Conservation (phyloP, 2,888 invertebrate species). For the Ennomos fuscantarius region DNA sequence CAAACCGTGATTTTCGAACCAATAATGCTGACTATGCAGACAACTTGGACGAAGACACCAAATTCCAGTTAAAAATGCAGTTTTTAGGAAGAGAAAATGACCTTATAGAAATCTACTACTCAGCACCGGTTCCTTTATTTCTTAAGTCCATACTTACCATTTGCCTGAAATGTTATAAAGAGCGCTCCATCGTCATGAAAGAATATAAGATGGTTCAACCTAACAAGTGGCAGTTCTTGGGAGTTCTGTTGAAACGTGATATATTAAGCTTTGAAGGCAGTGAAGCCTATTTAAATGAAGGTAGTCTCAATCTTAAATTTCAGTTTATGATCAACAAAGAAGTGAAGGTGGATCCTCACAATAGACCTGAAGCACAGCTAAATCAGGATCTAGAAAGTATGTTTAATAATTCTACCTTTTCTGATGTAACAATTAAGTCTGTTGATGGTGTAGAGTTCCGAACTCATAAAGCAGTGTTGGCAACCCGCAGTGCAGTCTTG, state of each 20-base stretch:
- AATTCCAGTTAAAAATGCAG: slow-evolving; percentile 75
- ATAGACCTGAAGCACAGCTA: slow-evolving; percentile 66
- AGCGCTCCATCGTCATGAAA: slow-evolving; percentile 72
- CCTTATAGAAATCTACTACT: slow-evolving; percentile 73
- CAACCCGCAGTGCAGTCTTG: slow-evolving; percentile 73
- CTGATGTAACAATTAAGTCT: slow-evolving; percentile 75
- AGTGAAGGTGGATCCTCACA: slow-evolving; percentile 64
- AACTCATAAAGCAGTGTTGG: slow-evolving; percentile 75
- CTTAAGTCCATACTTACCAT: slow-evolving; percentile 71
- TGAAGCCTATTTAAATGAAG: slow-evolving; percentile 69
- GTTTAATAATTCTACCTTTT: slow-evolving; percentile 67
- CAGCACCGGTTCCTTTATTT: slow-evolving; percentile 70
- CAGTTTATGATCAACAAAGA: slow-evolving; percentile 76
- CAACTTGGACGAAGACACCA: slow-evolving; percentile 49
- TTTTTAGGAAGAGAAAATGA: slow-evolving; percentile 74
- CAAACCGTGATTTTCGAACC: slow-evolving; percentile 67
- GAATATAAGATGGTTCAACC: slow-evolving; percentile 75
- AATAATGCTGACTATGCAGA: slow-evolving; percentile 55
- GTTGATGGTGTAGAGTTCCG: slow-evolving; percentile 69
- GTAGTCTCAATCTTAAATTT: slow-evolving; percentile 72
- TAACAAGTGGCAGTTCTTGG: slow-evolving; percentile 78
- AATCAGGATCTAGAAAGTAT: slow-evolving; percentile 74
- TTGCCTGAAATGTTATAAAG: slow-evolving; percentile 73
- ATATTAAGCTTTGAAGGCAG: slow-evolving; percentile 65
- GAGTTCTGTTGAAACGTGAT: slow-evolving; percentile 72